These are phyloP conservation scores for Saxicola maurus DNA, from an alignment of 2,797 vertebrate genomes.

Conservation along the genomic window DNA sequence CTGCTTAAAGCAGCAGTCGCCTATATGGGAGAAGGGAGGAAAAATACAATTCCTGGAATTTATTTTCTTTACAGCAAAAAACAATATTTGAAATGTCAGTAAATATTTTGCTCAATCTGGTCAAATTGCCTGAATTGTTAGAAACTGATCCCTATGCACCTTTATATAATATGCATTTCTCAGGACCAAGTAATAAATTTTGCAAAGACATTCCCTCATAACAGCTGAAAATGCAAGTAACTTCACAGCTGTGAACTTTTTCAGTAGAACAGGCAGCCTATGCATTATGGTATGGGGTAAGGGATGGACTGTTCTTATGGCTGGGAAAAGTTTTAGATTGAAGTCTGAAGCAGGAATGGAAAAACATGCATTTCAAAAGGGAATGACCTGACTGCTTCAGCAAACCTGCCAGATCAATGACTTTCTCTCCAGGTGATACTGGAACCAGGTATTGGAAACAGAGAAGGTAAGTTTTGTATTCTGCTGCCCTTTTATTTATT, in stretches of 20 bases:
- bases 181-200: slow-evolving; percentile 50
- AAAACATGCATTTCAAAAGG: slow-evolving; percentile 51
- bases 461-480: slow-evolving; percentile 55
- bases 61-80: slow-evolving; percentile 41
- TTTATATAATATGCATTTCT: slow-evolving; percentile 15
- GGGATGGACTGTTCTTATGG: not conserved
- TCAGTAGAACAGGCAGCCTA: slow-evolving; percentile 34
- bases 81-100: not conserved
- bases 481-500: slow-evolving; percentile 41
- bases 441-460: slow-evolving; percentile 55
- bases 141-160: slow-evolving; percentile 40
- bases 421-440: slow-evolving; percentile 49
- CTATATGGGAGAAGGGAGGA: not conserved
- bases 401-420: slow-evolving; percentile 38
- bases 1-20: slow-evolving; percentile 29
- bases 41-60: slow-evolving; percentile 45
- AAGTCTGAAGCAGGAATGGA: slow-evolving; percentile 48
- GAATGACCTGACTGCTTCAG: slow-evolving; percentile 32
- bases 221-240: slow-evolving; percentile 18
- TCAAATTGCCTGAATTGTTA: slow-evolving; percentile 24
- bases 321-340: slow-evolving; percentile 45
- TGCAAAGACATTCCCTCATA: slow-evolving; percentile 42
- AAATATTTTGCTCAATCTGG: not conserved
- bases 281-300: not conserved
- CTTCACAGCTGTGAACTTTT: slow-evolving; percentile 54